Conservation (phyloP, 2,888 invertebrate species). For the Polia nebulosa region DNA sequence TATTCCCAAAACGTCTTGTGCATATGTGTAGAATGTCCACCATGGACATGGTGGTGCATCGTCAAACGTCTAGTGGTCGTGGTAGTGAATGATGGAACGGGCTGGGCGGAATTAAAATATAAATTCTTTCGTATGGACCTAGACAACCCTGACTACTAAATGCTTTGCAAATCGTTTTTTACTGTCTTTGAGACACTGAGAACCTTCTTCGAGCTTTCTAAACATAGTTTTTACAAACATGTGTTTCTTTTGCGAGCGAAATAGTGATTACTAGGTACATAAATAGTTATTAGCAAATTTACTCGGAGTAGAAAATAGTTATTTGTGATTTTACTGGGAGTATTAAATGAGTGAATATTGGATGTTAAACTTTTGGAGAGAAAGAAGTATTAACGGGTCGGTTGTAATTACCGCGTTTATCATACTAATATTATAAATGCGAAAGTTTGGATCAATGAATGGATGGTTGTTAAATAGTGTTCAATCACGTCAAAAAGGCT, state of each 20-base stretch:
- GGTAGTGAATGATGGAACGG: too few relatives aligned
- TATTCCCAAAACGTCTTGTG: too few relatives aligned
- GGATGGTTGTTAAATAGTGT: too few relatives aligned
- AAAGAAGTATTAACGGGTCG: background rate
- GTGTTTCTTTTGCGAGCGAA: constrained; percentile 21
- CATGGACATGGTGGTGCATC: too few relatives aligned
- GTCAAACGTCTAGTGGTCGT: too few relatives aligned
- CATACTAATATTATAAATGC: too few relatives aligned
- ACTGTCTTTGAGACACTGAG: constrained; percentile 38
- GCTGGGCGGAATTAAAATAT: too few relatives aligned
- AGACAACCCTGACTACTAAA: constrained; percentile 31
- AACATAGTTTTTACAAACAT: constrained; percentile 4
- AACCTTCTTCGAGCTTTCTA: constrained; percentile 19
- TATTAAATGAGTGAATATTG: background rate
- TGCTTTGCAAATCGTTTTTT: constrained; percentile 48
- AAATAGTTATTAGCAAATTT: constrained; percentile 14
- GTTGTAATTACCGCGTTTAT: constrained; percentile 11
- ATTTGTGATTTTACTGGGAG: constrained; percentile 1
- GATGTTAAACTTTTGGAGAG: background rate
- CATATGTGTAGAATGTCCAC: too few relatives aligned
- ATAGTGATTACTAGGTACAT: background rate
- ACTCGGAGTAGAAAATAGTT: background rate
- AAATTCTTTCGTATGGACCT: background rate
- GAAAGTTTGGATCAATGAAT: too few relatives aligned
- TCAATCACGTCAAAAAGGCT: too few relatives aligned